These are phyloP conservation scores for Ormyrus rosae DNA, from an alignment of 2,888 invertebrate genomes.

Conservation along the genomic window DNA sequence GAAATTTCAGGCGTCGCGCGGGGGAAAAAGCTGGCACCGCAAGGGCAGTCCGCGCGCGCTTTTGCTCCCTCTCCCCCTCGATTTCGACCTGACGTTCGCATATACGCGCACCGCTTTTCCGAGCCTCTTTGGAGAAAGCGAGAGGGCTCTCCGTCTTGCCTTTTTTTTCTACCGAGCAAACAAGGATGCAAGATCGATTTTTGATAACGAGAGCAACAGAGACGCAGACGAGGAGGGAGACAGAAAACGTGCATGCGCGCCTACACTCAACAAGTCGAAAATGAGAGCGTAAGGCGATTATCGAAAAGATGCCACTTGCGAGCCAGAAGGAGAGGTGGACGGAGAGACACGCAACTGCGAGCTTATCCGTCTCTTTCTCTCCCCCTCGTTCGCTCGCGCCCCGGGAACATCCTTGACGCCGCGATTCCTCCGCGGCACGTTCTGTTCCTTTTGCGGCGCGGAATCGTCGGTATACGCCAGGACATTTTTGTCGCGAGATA, in stretches of 20 bases:
- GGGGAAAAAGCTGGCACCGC: neutral
- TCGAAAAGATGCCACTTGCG: conserved; percentile 29
- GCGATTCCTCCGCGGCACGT: neutral
- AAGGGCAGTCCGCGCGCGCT: neutral
- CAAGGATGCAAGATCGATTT: neutral
- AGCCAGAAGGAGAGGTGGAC: conserved; percentile 12
- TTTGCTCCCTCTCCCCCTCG: neutral
- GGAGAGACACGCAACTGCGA: conserved; percentile 5
- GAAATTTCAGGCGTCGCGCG: conserved; percentile 31
- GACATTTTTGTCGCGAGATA: too few relatives aligned
- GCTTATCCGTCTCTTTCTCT: conserved; percentile 35
- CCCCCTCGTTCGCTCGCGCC: neutral
- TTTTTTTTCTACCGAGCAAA: too few relatives aligned
- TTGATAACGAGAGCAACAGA: neutral
- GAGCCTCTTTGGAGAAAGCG: neutral
- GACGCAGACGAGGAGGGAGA: neutral
- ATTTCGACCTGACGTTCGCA: neutral
- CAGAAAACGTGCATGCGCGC: neutral
- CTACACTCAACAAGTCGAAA: conserved; percentile 42
- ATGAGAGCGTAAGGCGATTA: conserved; percentile 22
- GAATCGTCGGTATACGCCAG: too few relatives aligned
- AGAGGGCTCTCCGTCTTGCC: neutral
- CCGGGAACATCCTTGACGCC: neutral
- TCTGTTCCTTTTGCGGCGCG: too few relatives aligned
- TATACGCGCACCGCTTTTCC: too few relatives aligned